phyloP scores from a whole-genome alignment of 2,797 vertebrate species.

The Crocodylus rhombifer region DNA sequence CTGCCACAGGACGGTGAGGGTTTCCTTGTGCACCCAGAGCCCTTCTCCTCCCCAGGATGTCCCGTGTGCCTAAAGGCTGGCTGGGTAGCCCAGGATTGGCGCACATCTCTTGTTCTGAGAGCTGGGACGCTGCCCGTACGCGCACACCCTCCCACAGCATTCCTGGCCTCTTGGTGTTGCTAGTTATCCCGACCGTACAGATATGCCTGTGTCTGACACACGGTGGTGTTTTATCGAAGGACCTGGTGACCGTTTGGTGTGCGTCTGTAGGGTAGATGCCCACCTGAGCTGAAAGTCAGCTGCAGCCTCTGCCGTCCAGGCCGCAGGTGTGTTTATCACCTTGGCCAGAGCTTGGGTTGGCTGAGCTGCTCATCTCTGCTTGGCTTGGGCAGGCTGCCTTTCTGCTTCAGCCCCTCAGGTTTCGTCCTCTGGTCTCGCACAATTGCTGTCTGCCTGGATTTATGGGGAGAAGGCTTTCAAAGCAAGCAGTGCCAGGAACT shows the following conservation, averaged over 20 bases:
- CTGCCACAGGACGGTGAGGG: background rate
- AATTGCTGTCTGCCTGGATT: background rate
- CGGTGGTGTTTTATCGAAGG: background rate
- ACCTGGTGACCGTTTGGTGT: background rate
- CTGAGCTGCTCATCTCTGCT: background rate
- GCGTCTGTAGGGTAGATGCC: background rate
- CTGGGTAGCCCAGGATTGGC: background rate
- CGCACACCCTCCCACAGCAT: background rate
- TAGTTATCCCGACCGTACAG: background rate
- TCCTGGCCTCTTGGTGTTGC: background rate
- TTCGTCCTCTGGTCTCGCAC: background rate
- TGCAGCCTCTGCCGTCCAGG: background rate
- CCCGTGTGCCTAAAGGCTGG: background rate
- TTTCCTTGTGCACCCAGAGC: background rate
- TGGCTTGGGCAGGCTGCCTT: background rate
- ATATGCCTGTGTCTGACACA: background rate
- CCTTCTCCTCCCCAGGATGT: background rate
- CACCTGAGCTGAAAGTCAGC: background rate
- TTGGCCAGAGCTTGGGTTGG: background rate
- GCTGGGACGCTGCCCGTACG: background rate
- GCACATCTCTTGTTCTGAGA: accelerated
- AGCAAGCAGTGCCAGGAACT: background rate
- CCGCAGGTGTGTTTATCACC: background rate
- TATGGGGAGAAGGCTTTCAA: background rate
- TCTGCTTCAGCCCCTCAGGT: background rate